phyloP scores from a whole-genome alignment of 2,113 vertebrate species.

The Sorex araneus region DNA sequence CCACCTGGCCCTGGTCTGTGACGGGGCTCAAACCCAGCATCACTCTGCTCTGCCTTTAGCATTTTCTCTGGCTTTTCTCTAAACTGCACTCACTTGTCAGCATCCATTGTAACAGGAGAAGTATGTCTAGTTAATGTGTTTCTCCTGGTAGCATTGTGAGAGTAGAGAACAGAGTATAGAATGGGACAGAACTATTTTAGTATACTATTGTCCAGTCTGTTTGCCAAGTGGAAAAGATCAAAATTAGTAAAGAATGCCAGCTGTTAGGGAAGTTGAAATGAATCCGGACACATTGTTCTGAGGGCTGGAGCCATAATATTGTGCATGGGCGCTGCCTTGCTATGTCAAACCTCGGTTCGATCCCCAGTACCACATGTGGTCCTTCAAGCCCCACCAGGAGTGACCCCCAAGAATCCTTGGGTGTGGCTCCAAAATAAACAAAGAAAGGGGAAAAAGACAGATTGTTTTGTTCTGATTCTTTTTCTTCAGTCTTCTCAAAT shows the following conservation, averaged over 20 bases:
- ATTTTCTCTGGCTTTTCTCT: not conserved
- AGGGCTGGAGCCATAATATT: too few species aligned
- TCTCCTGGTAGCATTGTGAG: not conserved
- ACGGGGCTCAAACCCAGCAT: not conserved
- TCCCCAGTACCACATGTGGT: too few species aligned
- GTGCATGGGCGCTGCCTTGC: too few species aligned
- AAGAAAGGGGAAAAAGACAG: too few species aligned
- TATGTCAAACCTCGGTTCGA: too few species aligned
- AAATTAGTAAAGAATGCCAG: not conserved
- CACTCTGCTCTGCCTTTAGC: not conserved
- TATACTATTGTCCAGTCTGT: not conserved
- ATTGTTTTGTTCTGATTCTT: too few species aligned
- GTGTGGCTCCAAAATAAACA: too few species aligned
- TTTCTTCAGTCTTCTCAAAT: too few species aligned
- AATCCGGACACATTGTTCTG: not conserved
- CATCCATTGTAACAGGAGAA: not conserved
- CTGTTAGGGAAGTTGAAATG: not conserved
- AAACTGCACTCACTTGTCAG: not conserved
- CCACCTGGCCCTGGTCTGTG: accelerated
- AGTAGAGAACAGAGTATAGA: not conserved
- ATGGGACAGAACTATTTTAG: accelerated
- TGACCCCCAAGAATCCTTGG: too few species aligned
- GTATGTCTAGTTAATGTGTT: accelerated
- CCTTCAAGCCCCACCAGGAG: too few species aligned
- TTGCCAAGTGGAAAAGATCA: not conserved